Percentiles rank a stretch among this genome's conserved stretches.
Conservation (phyloP, 2,113 vertebrate genomes). For the Gymnogyps californianus region DNA sequence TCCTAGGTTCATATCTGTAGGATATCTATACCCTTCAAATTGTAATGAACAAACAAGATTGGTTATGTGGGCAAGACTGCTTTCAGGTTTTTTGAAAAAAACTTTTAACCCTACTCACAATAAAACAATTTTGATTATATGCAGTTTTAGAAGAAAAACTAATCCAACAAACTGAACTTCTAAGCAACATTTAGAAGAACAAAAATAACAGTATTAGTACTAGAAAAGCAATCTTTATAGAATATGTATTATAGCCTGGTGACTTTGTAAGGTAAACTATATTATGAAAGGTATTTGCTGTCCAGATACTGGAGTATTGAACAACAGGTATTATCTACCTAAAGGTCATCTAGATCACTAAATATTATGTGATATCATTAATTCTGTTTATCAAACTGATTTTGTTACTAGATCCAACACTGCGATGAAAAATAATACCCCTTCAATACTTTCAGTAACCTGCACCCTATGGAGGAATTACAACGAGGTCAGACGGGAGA, state of each 20-base stretch:
- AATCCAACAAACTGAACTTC: background rate
- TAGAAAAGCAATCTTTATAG: background rate
- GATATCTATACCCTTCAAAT: slow-evolving; percentile 4
- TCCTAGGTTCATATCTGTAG: slow-evolving; percentile 8
- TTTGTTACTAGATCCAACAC: background rate
- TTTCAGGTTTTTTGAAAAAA: background rate
- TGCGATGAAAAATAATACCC: background rate
- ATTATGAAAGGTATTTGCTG: background rate
- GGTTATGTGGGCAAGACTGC: background rate
- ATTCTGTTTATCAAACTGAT: background rate
- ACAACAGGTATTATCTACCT: background rate
- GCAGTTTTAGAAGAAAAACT: background rate
- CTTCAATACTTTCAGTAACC: background rate
- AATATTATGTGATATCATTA: background rate
- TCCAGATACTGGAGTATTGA: background rate
- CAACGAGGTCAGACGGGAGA: background rate
- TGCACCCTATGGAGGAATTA: background rate
- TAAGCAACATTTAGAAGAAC: background rate
- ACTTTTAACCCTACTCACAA: background rate
- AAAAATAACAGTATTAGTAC: background rate
- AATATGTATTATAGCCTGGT: background rate
- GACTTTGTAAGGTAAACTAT: background rate
- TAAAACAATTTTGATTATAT: background rate
- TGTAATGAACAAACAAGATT: background rate
- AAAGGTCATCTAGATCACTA: background rate